phyloP scores from a whole-genome alignment of 2,888 invertebrate genomes.

The Malachius bipustulatus region DNA sequence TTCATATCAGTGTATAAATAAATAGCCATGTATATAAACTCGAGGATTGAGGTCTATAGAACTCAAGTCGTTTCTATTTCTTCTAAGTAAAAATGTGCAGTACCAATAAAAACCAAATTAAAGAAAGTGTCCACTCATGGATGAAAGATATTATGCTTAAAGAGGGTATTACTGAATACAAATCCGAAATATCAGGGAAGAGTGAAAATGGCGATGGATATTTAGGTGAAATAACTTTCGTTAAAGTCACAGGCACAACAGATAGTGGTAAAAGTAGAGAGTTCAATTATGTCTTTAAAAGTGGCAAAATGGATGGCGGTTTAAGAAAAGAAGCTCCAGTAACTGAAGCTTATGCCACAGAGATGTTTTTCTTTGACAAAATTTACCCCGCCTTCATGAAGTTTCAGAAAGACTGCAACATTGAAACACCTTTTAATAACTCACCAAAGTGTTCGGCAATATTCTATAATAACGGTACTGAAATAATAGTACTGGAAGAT shows the following conservation, averaged over 20 bases:
- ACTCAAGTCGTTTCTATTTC: too few relatives aligned
- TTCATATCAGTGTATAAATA: too few relatives aligned
- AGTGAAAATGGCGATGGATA: not conserved
- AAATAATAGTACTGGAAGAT: conserved; percentile 24
- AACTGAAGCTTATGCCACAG: conserved; percentile 7
- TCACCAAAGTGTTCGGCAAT: conserved; percentile 23
- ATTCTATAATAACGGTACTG: conserved; percentile 18
- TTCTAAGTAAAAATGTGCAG: too few relatives aligned
- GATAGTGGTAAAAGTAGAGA: not conserved
- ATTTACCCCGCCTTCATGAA: conserved; percentile 20
- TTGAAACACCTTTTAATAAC: conserved; percentile 16
- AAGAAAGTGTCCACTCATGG: too few relatives aligned
- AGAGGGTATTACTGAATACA: conserved; percentile 1
- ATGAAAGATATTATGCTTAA: too few relatives aligned
- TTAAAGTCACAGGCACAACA: conserved; percentile 1
- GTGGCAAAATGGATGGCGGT: not conserved
- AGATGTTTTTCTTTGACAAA: conserved; percentile 19
- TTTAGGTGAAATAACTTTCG: not conserved
- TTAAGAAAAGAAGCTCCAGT: not conserved
- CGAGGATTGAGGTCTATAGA: too few relatives aligned
- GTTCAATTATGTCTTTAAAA: not conserved
- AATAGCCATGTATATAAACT: too few relatives aligned
- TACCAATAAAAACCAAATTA: too few relatives aligned
- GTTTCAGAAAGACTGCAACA: conserved; percentile 16
- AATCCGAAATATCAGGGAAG: not conserved